These are phyloP conservation scores for Delichon dasypus DNA, from an alignment of 2,797 vertebrate genomes.

Conservation along the genomic window DNA sequence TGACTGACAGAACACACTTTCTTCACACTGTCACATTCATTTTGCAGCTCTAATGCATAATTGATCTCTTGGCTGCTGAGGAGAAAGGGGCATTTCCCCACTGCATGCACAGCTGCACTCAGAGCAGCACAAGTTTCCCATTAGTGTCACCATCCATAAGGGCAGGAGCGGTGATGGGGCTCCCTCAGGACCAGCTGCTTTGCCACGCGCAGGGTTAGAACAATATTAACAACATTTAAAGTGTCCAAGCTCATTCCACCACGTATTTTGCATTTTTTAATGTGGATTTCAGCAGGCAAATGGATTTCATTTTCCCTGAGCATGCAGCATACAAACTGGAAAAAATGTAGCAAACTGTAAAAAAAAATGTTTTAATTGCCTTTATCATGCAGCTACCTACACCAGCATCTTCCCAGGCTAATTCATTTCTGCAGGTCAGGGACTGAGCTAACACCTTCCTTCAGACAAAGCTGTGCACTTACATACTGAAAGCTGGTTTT, in stretches of 20 bases:
- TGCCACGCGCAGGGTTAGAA: neutral
- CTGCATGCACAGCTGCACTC: neutral
- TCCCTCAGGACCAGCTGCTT: slow-evolving; percentile 34
- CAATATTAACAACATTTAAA: neutral
- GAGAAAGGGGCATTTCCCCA: neutral
- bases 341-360: neutral
- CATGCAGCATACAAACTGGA: neutral
- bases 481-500: neutral
- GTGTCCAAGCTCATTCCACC: neutral
- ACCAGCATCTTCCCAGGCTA: neutral
- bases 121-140: neutral
- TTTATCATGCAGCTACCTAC: neutral
- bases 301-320: neutral
- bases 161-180: neutral
- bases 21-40: neutral
- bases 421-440: neutral
- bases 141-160: slow-evolving; percentile 40
- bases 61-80: neutral
- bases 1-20: neutral
- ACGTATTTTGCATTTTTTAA: neutral
- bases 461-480: neutral
- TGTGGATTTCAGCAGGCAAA: neutral
- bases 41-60: slow-evolving; percentile 29
- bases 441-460: neutral
- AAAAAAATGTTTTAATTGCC: neutral